Base-by-base conservation (phyloP, 2,113 vertebrate genomes). In the Scomber japonicus region DNA sequence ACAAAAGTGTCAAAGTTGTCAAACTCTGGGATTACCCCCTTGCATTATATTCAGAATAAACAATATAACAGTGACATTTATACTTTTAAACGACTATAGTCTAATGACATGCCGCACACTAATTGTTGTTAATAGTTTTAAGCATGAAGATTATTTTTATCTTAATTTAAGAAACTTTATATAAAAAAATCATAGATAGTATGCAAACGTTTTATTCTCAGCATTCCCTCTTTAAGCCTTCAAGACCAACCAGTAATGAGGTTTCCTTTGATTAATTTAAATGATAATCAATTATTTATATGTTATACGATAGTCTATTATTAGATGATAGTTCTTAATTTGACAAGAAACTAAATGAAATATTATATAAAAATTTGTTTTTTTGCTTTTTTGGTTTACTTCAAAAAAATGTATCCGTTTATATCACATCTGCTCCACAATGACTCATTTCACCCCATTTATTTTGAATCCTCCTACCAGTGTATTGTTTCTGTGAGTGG, bases 361-460 rank as follows among this genome's bases (percentile, higher is more conserved):
- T 40, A 8, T 0, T 27, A 40, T 40, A 9, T 40, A 40, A 40
- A 40, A 40, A 40, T 10, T 8, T 44, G 5, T 62, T 5, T 16
- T 55, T 8, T 46, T 21, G 4, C 21, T 21, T 21, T 21, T 21
- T 21, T 21, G 12, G 5, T 50, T 11, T 1, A 56, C 11, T 13
- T 71, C 6, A 19, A 48, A 14, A 54, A 62, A 16, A 21, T 40
- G 6, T 15, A 13, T 77, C 15, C 21, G n/a, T 71, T 51, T 74
- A 10, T 64, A 40, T 75, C 55, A 67, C 19, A 17, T 51, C 31
- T 71, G 31, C 62, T 63, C 59, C 48, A 71, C 59, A 35, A 1
- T 16, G 15, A 2, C 54, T 86, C 67, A 61, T 83, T 82, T 80
- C 72, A 78, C 24, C 21, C 21, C 66, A 80, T 78, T 68, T 1